Evolutionary conservation across 2,113 vertebrate species (phyloP).

Genomic region (Dipodomys ordii): DNA sequence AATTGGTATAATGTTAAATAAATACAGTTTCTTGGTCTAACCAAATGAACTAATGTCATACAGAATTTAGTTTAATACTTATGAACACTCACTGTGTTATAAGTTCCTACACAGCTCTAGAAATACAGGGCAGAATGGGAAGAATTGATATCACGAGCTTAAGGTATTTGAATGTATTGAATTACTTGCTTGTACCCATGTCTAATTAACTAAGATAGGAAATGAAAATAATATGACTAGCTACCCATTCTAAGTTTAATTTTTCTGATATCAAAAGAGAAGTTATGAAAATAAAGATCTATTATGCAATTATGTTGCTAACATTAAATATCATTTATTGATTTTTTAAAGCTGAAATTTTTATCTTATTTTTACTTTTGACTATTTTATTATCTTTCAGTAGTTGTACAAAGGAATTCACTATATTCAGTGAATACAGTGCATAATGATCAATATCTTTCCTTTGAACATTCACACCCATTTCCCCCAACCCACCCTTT

Average conservation of each 20-base stretch:
- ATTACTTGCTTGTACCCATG: background rate
- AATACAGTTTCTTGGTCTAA: background rate
- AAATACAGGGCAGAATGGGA: background rate
- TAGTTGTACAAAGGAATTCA: no score
- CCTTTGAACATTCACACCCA: no score
- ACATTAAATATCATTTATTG: no score
- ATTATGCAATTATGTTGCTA: no score
- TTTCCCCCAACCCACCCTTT: no score
- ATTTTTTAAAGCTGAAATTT: no score
- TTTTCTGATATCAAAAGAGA: no score
- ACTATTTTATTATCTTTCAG: no score
- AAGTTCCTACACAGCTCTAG: background rate
- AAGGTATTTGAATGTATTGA: background rate
- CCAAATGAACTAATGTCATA: background rate
- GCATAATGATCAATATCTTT: no score
- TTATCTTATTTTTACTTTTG: no score
- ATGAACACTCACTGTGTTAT: background rate
- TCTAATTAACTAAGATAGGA: background rate
- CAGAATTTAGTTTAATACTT: background rate
- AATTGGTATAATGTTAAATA: background rate
- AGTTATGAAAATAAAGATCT: no score
- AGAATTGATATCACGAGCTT: background rate
- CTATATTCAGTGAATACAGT: no score
- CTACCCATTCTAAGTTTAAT: background rate
- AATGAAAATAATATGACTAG: background rate